A percentile compares a stretch with the other conserved stretches of the same genome.
phyloP scores from a whole-genome alignment of 92 coral and sea anemone genomes.

The Plumapathes pennacea region DNA sequence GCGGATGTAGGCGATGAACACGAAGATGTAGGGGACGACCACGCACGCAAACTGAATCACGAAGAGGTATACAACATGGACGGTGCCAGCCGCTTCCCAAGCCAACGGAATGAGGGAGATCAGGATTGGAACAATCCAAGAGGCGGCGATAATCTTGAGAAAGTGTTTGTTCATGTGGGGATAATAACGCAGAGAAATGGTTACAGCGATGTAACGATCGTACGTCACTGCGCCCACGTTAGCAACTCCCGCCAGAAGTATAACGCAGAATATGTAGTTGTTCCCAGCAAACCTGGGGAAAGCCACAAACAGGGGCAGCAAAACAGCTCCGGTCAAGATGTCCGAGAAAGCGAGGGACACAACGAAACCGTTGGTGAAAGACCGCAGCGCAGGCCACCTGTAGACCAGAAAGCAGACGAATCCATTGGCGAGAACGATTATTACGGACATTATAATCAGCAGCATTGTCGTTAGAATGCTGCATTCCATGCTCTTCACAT shows the following conservation, averaged over 20 bases:
- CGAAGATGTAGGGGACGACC: slow-evolving; percentile 55
- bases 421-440: slow-evolving; percentile 41
- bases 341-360: slow-evolving; percentile 68
- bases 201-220: slow-evolving; percentile 57
- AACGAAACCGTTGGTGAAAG: slow-evolving; percentile 62
- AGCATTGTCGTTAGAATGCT: too few species aligned
- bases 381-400: slow-evolving; percentile 35
- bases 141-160: slow-evolving; percentile 9
- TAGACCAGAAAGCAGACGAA: slow-evolving; percentile 61
- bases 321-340: slow-evolving; percentile 52
- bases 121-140: slow-evolving; percentile 45
- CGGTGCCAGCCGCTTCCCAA: too few species aligned
- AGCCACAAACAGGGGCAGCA: slow-evolving; percentile 21
- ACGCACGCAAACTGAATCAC: slow-evolving; percentile 46
- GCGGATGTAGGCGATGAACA: slow-evolving; percentile 50
- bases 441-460: too few species aligned
- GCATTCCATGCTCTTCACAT: too few species aligned
- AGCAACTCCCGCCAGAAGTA: slow-evolving; percentile 38
- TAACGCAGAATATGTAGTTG: slow-evolving; percentile 1
- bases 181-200: slow-evolving; percentile 41
- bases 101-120: slow-evolving; percentile 38
- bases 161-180: slow-evolving; percentile 24
- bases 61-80: too few species aligned
- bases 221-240: slow-evolving; percentile 49
- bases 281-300: neutral